Base-by-base conservation (phyloP, 2,888 invertebrate genomes). In the Tiliacea aurago region DNA sequence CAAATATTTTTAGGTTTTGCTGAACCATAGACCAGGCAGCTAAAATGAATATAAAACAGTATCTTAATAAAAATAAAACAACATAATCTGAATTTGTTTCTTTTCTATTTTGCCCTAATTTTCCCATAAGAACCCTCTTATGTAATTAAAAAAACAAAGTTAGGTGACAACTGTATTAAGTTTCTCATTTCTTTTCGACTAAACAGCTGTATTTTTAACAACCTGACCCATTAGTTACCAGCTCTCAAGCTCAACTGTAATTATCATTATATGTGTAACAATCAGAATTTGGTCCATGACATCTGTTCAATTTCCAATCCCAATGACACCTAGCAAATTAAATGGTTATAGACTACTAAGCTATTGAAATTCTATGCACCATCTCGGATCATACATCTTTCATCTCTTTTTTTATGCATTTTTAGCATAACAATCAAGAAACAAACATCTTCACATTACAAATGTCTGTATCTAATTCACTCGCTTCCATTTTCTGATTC, bases 11-110 rank as follows among this genome's bases (percentile, higher is more conserved):
- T 81, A 81, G 81, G 81, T 81, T 67, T 65, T 76, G 68, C 81
- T 59, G 81, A 69, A 61, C 62, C 56, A 43, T 72, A 81, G 67
- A 70, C 70, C 70, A 63, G 69, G 67, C 72, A 71, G 79, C 63
- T 70, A 70, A 74, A 66, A 58, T 45, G 45, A 47, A 61, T 47
- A 69, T n/a, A 66, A 55, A 73, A 68, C 62, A 70, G 47, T 15
- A 23, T 45, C 18, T 33, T 56, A 76, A 72, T 76, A 65, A 63
- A 84, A 84, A 70, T 63, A 70, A 72, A 56, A 70, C 43, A 41
- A 70, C 51, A 15, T 63, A 70, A n/a, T 47, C 23, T 73, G 5
- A 53, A 77, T 70, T 85, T 86, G 87, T 85, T 86, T 85, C 72
- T 75, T 84, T 85, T 84, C 59, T 70, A 58, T 49, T 78, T 70